Evolutionary conservation across 2,113 vertebrate species (phyloP).

Genomic region (Oxyruncus cristatus): DNA sequence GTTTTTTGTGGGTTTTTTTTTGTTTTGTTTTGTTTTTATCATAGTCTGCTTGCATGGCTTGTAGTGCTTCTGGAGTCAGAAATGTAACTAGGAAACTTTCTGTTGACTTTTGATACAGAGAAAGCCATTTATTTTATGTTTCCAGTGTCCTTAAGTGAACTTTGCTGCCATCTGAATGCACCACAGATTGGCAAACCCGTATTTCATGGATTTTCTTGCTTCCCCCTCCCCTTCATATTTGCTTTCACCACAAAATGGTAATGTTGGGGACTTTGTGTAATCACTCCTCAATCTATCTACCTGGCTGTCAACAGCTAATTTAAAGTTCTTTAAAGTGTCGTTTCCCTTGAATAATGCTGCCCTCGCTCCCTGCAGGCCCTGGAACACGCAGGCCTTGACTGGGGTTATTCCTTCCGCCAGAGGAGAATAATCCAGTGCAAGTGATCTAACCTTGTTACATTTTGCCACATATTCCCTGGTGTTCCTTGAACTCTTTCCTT

Average conservation of each 20-base stretch:
- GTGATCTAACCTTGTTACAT: background rate
- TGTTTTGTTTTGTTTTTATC: background rate
- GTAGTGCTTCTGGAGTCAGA: background rate
- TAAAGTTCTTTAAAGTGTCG: slow-evolving; percentile 60
- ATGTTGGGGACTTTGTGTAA: background rate
- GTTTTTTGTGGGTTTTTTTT: background rate
- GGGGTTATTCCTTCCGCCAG: slow-evolving; percentile 33
- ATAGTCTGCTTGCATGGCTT: background rate
- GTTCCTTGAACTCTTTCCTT: slow-evolving; percentile 9
- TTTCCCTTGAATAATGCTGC: slow-evolving; percentile 43
- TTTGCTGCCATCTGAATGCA: background rate
- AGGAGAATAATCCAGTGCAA: slow-evolving; percentile 5
- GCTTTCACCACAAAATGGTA: slow-evolving; percentile 30
- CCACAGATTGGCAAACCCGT: background rate
- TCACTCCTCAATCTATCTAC: slow-evolving; percentile 42
- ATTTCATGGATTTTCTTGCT: background rate
- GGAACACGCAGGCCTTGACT: background rate
- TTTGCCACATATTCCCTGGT: slow-evolving; percentile 38
- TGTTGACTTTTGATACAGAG: background rate
- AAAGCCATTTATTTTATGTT: background rate
- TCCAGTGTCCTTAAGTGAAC: background rate
- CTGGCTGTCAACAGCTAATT: slow-evolving; percentile 59
- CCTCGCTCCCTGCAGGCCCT: background rate
- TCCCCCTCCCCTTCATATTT: background rate
- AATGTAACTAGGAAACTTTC: background rate